These are phyloP conservation scores for Gouania willdenowi DNA, from an alignment of 2,797 vertebrate species.

Conservation along the genomic window DNA sequence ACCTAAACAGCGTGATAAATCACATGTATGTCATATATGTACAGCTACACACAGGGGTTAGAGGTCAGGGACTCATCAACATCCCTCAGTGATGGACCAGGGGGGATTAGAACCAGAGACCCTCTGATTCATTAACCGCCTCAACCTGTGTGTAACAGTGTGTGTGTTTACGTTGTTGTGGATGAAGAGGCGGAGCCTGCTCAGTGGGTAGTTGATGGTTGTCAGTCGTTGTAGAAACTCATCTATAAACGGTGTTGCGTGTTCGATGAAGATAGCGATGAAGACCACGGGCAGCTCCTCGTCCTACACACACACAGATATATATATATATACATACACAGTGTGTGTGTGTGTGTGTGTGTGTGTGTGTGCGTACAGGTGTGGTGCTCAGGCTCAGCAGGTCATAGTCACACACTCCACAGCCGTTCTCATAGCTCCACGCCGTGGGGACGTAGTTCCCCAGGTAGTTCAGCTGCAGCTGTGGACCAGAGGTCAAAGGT, in stretches of 20 bases:
- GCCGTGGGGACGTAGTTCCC: constrained; percentile 85
- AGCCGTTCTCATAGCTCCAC: constrained; percentile 84
- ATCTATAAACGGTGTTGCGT: constrained; percentile 82
- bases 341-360: too few relatives aligned
- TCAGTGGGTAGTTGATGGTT: constrained; percentile 74
- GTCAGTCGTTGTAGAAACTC: constrained; percentile 81
- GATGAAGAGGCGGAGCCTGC: constrained; percentile 78
- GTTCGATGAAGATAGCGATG: constrained; percentile 81
- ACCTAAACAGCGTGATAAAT: too few relatives aligned
- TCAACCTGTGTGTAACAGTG: too few relatives aligned
- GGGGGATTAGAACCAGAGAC: too few relatives aligned
- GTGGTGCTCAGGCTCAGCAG: constrained; percentile 62
- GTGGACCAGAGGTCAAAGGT: background rate
- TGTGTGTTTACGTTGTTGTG: constrained; percentile 77
- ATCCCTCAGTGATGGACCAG: too few relatives aligned
- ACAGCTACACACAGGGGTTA: too few relatives aligned
- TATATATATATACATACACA: background rate
- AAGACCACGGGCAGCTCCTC: constrained; percentile 78
- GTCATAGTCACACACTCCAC: constrained; percentile 74
- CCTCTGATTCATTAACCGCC: too few relatives aligned
- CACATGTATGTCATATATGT: too few relatives aligned
- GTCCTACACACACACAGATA: constrained; percentile 54
- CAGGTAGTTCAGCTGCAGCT: constrained; percentile 88
- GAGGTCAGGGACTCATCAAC: too few relatives aligned
- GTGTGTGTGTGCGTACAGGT: background rate